These are phyloP conservation scores for Selene dorsalis DNA, from an alignment of 2,797 vertebrate genomes.

Conservation along the genomic window DNA sequence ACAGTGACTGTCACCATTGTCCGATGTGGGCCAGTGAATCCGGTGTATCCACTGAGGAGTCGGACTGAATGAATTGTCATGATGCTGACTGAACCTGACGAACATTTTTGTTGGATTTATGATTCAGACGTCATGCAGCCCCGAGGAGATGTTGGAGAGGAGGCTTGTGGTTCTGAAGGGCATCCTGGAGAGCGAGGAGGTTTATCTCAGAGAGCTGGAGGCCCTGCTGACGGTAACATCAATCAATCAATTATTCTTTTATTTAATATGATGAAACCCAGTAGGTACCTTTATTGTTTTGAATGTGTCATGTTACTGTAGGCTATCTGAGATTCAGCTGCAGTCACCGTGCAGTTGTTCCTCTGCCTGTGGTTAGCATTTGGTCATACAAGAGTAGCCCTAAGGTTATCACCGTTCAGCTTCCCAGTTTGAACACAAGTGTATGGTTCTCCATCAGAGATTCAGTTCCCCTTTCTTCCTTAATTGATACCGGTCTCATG, in stretches of 20 bases:
- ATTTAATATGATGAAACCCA: not conserved
- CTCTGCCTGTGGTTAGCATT: not conserved
- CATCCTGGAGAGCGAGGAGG: conserved; percentile 81
- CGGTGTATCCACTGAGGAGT: not conserved
- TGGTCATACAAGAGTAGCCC: not conserved
- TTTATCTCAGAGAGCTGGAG: conserved; percentile 83
- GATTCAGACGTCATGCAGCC: conserved; percentile 62
- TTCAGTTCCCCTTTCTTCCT: conserved; percentile 38
- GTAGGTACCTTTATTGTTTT: not conserved
- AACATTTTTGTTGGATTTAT: not conserved
- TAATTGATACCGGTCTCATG: not conserved
- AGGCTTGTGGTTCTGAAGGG: conserved; percentile 78
- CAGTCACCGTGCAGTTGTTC: not conserved
- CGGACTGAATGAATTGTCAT: not conserved
- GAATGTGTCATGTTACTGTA: not conserved
- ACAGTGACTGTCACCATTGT: too few species aligned
- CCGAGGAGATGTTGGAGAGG: conserved; percentile 75
- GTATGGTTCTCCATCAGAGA: conserved; percentile 32
- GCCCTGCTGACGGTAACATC: conserved; percentile 77
- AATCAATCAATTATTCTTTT: conserved; percentile 5
- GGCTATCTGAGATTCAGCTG: not conserved
- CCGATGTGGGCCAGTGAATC: too few species aligned
- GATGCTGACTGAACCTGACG: not conserved
- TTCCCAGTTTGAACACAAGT: conserved; percentile 24
- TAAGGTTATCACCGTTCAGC: not conserved